Base-by-base conservation (phyloP, 2,888 invertebrate species). In the Onthophagus sagittarius region DNA sequence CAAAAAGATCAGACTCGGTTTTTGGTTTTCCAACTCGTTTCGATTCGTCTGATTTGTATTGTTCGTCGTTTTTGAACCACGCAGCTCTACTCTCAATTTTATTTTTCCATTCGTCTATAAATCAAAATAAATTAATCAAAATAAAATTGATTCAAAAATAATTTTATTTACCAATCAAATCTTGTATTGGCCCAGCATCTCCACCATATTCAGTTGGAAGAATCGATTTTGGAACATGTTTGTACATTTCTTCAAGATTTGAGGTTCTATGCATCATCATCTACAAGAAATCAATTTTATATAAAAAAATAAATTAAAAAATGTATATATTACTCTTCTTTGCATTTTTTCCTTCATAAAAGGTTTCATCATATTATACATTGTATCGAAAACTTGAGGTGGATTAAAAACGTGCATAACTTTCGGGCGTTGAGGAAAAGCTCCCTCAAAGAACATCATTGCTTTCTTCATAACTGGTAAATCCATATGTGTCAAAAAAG, bases 161-260 rank as follows among this genome's bases (percentile, higher is more conserved):
- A 53, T 53, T 53, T 32, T 23, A 71, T 31, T 31, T 74, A 74
- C 74, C 74, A 62, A 75, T 72, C 9, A 75, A 69, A 75, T 88
- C 86, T 76, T 86, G 83, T 62, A 89, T 82, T 23, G 88, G 85
- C 0, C 89, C 89, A 32, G 87, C 89, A 6, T 86, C 86, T 0
- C 92, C 92, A 7, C 92, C 92, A 80, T 92, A 92, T 80, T 92
- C 92, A 6, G 82, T 82, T 0, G 92, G 92, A 67, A 92, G 83
- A 67, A 89, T 84, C 1, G 88, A 86, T 77, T 88, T 87, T 0
- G 91, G 89, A 14, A 92, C 85, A 70, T 86, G 79, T 77, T 90
- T 85, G 78, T 89, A 88, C 71, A 92, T 84, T 31, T 87, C 87
- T 0, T 90, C 88, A 74, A 87, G 84, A 78, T 87, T 84, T 71